Base-by-base conservation (phyloP, 2,888 invertebrate genomes). In the Macroteleia sp. region DNA sequence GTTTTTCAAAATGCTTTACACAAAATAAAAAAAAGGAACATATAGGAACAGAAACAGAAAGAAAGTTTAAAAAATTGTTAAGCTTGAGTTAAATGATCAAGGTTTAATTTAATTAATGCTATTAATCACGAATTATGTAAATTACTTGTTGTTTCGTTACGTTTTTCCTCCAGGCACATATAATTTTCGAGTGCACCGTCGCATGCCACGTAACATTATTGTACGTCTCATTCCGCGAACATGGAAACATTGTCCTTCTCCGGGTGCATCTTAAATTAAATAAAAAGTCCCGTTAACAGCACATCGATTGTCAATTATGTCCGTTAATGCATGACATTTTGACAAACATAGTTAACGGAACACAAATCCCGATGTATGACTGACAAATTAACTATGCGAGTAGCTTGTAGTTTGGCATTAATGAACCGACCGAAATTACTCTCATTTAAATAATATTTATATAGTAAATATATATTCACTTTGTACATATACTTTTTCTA, bases 281-380 rank as follows among this genome's bases (percentile, higher is more conserved):
- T 50, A 66, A 54, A 46, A 69, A 56, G 50, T 73, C 54, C 74
- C 69, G 69, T 48, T 78, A 74, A 28, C 34, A 50, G 48, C 44
- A 52, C 62, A 69, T 73, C 48, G 73, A 69, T 64, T 52, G 52
- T 59, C 73, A 73, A 64, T 74, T 73, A 69, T 46, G 67, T 2
- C 71, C 67, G 67, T 28, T 48, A 77, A 77, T 77, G 73, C 77
- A 62, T 69, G 67, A 61, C 67, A 77, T 67, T 73, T 67, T 52
- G 67, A 54, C 52, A 62, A 62, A 62, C 61, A 46, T 61, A 44
- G 52, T 74, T 61, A 74, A 74, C 59, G 66, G 64, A 74, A 66
- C 46, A 25, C 44, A 28, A 44, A 32, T 36, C n/a, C 30, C 2
- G 3, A 8, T 14, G 36, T 30, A 32, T 32, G 52, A 34, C 44